A percentile compares a stretch with the other conserved stretches of the same genome.
Evolutionary conservation across 2,888 invertebrate species (phyloP).

Genomic region (Polymixis lichenea): DNA sequence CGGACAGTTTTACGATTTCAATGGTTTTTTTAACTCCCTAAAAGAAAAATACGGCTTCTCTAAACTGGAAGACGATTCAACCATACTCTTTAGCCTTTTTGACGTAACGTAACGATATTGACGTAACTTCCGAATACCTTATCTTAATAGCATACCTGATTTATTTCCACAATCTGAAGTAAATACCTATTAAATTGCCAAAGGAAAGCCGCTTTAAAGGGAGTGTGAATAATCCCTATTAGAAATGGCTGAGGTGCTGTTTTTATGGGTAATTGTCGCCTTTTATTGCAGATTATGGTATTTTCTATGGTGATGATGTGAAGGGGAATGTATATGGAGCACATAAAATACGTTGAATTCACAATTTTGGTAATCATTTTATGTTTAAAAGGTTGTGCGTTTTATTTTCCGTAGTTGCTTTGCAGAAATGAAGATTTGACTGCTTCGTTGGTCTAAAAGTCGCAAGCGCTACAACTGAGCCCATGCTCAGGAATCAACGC

Average conservation of each 20-base stretch:
- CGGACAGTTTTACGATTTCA: background rate
- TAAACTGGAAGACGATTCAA: background rate
- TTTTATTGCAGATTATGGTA: conserved; percentile 60
- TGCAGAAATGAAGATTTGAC: background rate
- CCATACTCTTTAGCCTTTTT: background rate
- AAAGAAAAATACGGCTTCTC: background rate
- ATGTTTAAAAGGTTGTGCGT: background rate
- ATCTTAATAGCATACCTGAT: conserved; percentile 44
- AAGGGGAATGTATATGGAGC: conserved; percentile 12
- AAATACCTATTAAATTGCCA: conserved; percentile 53
- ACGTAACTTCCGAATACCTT: conserved; percentile 1
- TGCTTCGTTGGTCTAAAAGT: background rate
- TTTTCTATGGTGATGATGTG: conserved; percentile 45
- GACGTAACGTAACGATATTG: no score
- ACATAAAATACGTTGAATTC: conserved; percentile 25
- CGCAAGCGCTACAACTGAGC: no score
- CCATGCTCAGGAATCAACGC: no score
- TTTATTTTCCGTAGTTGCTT: background rate
- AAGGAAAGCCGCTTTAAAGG: conserved; percentile 37
- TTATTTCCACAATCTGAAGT: conserved; percentile 43
- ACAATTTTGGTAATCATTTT: conserved; percentile 7
- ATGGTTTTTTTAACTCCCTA: background rate
- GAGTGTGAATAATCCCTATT: conserved; percentile 58
- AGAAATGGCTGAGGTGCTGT: conserved; percentile 51
- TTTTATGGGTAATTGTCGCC: conserved; percentile 58